These are phyloP conservation scores for Cydia fagiglandana DNA, from an alignment of 1,140 invertebrate species.

Conservation along the genomic window DNA sequence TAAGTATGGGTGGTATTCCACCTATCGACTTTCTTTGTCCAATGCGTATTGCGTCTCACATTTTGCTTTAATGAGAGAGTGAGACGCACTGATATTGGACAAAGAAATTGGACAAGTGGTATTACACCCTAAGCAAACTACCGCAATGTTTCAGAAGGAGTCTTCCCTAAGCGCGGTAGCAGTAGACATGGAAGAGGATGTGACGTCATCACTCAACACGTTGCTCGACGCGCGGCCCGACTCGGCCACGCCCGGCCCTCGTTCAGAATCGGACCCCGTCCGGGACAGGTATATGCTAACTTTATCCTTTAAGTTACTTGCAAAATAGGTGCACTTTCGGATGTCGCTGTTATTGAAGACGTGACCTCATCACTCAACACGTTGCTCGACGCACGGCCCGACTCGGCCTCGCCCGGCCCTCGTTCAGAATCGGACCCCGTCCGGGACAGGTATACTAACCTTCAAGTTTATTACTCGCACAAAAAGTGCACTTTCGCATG, in stretches of 20 bases:
- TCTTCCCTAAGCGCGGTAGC: slow-evolving; percentile 89
- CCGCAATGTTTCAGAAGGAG: slow-evolving; percentile 84
- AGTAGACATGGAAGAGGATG: slow-evolving; percentile 95
- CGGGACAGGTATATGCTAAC: slow-evolving; percentile 60
- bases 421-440: slow-evolving; percentile 56
- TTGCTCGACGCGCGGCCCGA: slow-evolving; percentile 90
- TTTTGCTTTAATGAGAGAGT: too few relatives aligned
- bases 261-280: slow-evolving; percentile 56
- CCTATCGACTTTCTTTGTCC: too few relatives aligned
- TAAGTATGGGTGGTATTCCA: too few relatives aligned
- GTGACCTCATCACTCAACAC: slow-evolving; percentile 83
- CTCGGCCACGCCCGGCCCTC: slow-evolving; percentile 74
- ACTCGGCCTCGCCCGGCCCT: slow-evolving; percentile 76
- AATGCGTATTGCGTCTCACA: too few relatives aligned
- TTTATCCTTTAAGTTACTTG: background rate
- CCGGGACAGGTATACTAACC: slow-evolving; percentile 56
- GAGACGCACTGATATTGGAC: too few relatives aligned
- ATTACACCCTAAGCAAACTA: too few relatives aligned
- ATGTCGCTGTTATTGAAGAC: slow-evolving; percentile 69
- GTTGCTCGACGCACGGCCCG: slow-evolving; percentile 86
- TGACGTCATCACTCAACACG: slow-evolving; percentile 94
- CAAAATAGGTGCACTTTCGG: too few relatives aligned
- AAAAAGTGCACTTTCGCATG: too few relatives aligned
- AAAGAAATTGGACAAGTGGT: too few relatives aligned
- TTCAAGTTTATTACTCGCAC: background rate